Evolutionary conservation across 2,797 vertebrate genomes (phyloP).

Genomic region (Neopelma chrysocephalum): DNA sequence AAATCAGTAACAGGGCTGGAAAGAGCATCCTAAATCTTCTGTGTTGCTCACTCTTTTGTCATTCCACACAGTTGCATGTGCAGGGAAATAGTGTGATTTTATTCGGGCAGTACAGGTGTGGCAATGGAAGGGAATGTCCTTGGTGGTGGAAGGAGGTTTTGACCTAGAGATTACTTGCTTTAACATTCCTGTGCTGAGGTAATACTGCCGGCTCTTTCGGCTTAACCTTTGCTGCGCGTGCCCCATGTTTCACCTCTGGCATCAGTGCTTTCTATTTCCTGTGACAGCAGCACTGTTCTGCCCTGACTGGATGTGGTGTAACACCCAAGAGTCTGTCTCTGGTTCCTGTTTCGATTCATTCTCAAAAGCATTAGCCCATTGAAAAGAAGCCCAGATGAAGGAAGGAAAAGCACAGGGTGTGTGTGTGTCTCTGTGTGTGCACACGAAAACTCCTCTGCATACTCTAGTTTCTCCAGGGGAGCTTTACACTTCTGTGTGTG

Average conservation of each 20-base stretch:
- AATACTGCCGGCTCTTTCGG: neutral
- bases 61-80: neutral
- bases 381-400: neutral
- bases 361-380: neutral
- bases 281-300: neutral
- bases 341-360: neutral
- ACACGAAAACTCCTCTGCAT: neutral
- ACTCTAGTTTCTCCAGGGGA: neutral
- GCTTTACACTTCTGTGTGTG: neutral
- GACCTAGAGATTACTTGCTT: neutral
- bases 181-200: neutral
- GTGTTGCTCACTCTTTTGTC: neutral
- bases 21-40: neutral
- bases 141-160: neutral
- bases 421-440: no score
- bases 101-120: neutral
- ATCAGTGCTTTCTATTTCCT: conserved; percentile 28
- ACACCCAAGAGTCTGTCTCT: neutral
- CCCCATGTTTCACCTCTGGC: neutral
- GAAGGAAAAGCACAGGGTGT: neutral
- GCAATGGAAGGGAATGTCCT: neutral
- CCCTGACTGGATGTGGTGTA: neutral
- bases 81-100: neutral
- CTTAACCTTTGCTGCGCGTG: neutral
- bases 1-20: neutral